Percentiles rank a stretch among this genome's conserved stretches.
These are phyloP conservation scores for Karalla daura DNA, from an alignment of 2,797 vertebrate genomes.

Conservation along the genomic window DNA sequence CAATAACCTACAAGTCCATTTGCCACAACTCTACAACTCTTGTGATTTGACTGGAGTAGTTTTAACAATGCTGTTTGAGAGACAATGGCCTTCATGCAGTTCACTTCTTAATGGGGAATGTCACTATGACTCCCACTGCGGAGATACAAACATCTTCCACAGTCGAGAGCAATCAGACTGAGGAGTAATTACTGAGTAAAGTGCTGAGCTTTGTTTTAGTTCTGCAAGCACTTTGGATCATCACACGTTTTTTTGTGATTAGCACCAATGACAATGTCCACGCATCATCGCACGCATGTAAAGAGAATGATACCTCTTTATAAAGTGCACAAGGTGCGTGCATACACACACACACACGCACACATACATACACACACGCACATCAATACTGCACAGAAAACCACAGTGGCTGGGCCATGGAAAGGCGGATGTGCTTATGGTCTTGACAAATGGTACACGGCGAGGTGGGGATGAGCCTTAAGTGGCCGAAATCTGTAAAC, in stretches of 20 bases:
- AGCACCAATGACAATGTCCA: conserved; percentile 86
- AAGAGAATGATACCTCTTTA: conserved; percentile 74
- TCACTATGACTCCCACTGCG: conserved; percentile 19
- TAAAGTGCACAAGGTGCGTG: conserved; percentile 79
- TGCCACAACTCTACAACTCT: no score
- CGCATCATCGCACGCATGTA: conserved; percentile 74
- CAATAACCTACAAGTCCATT: no score
- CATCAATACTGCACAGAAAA: conserved; percentile 76
- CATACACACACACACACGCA: conserved; percentile 43
- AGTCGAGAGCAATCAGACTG: conserved; percentile 52
- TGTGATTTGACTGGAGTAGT: no score
- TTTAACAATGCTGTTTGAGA: conserved; percentile 34
- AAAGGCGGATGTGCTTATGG: conserved; percentile 80
- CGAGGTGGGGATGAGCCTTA: conserved; percentile 71
- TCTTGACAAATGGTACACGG: conserved; percentile 85
- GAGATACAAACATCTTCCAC: conserved; percentile 27
- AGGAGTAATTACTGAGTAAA: conserved; percentile 68
- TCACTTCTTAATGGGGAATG: conserved; percentile 21
- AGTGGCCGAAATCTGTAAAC: conserved; percentile 65
- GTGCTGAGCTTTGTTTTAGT: conserved; percentile 78
- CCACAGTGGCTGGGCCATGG: conserved; percentile 80
- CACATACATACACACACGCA: conserved; percentile 39
- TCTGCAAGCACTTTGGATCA: conserved; percentile 79
- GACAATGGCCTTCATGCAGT: conserved; percentile 4
- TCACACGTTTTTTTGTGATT: conserved; percentile 75